These are phyloP conservation scores for Silurus asotus DNA, from an alignment of 2,113 vertebrate species.

Conservation along the genomic window DNA sequence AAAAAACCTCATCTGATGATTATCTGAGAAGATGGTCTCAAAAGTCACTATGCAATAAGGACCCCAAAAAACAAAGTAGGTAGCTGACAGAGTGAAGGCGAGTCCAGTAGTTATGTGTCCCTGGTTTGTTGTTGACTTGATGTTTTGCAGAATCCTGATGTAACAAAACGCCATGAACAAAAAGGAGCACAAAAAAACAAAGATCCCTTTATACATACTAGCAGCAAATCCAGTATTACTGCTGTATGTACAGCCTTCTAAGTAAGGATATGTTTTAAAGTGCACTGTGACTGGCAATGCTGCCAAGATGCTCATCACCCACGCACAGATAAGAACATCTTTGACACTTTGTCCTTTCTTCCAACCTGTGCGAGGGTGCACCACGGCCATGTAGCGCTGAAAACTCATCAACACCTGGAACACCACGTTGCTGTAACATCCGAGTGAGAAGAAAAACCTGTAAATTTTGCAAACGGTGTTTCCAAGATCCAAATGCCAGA, in stretches of 20 bases:
- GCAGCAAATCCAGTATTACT: conserved; percentile 46
- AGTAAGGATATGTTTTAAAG: conserved; percentile 44
- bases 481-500: conserved; percentile 77
- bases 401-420: conserved; percentile 84
- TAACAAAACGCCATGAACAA: conserved; percentile 80
- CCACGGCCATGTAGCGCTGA: conserved; percentile 79
- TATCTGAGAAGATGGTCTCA: conserved; percentile 63
- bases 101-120: conserved; percentile 82
- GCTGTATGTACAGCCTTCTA: conserved; percentile 64
- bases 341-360: conserved; percentile 49
- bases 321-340: conserved; percentile 65
- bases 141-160: conserved; percentile 74
- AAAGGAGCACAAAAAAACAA: conserved; percentile 79
- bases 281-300: conserved; percentile 75
- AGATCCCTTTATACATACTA: conserved; percentile 59
- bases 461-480: conserved; percentile 74
- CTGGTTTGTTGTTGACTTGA: conserved; percentile 69
- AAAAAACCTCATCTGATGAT: not conserved
- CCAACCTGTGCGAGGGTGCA: conserved; percentile 70
- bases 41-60: conserved; percentile 85
- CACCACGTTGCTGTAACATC: conserved; percentile 84
- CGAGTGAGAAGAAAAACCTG: conserved; percentile 76
- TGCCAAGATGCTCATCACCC: conserved; percentile 74
- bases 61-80: conserved; percentile 87
- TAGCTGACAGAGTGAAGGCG: conserved; percentile 79